Conservation (phyloP, 2,113 vertebrate genomes). For the Numenius arquata region DNA sequence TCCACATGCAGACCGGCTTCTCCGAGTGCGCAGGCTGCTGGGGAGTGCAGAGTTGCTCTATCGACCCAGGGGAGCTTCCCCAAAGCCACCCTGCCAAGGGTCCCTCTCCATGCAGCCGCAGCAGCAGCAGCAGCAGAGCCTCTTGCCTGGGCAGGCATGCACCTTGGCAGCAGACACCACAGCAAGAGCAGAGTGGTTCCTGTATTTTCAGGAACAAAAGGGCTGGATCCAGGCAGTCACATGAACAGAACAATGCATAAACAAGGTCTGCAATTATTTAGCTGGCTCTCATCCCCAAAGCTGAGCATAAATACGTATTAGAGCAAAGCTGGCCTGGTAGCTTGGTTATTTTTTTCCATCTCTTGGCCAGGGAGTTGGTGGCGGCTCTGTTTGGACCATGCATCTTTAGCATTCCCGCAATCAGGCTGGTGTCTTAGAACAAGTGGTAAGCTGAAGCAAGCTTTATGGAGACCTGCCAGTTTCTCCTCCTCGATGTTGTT, state of each 20-base stretch:
- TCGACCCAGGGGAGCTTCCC: background rate
- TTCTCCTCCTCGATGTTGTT: conserved; percentile 7
- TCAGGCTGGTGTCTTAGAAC: background rate
- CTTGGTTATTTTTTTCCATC: background rate
- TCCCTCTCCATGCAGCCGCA: background rate
- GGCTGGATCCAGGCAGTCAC: background rate
- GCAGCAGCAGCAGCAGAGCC: background rate
- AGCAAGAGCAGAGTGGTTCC: background rate
- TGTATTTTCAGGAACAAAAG: background rate
- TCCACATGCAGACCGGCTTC: background rate
- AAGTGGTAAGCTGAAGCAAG: background rate
- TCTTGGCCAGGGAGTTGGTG: background rate
- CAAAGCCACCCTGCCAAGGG: background rate
- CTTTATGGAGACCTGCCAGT: background rate
- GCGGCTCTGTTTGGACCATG: background rate
- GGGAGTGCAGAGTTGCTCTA: background rate
- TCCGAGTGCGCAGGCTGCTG: fast-evolving
- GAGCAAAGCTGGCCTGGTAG: background rate
- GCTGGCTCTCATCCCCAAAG: background rate
- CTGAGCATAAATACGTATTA: background rate
- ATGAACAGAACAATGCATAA: background rate
- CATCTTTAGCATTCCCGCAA: background rate
- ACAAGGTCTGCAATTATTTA: background rate
- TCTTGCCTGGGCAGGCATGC: background rate
- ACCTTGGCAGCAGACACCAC: fast-evolving